Evolutionary conservation across 1,140 invertebrate species (phyloP), one percentile per base, ranked within the genome.

Genomic region (Anoplophora glabripennis): DNA sequence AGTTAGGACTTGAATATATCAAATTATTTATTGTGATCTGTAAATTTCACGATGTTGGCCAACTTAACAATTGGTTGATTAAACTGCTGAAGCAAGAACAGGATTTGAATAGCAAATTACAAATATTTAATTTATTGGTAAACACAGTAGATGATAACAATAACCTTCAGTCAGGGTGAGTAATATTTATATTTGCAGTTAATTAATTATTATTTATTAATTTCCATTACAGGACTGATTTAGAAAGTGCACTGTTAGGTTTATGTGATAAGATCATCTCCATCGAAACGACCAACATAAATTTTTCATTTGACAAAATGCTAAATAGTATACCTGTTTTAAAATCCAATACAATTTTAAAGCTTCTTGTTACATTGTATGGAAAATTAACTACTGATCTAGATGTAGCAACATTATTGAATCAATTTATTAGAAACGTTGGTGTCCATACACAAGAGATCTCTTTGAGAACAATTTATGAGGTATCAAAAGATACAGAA

Each of bases 311-410:
- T 21, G 38, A 62, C 15, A 62, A 57, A 57, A 15, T 63, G 8
- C 17, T 64, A 11, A 35, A 54, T 21, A 34, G 10, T 12, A 11
- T 64, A 7, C 63, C 63, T 0, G 10, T 12, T 8, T 35, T 61
- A 4, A 60, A 55, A 44, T 59, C 47, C n/a, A 9, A 1, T 4
- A 21, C 41, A 9, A 59, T 69, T 42, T 64, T 67, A 15, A 46
- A 59, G 45, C 64, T 64, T 52, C 12, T 69, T 15, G 35, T 67
- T 12, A 41, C 57, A 33, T 37, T 55, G 28, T 59, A 55, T 37
- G 21, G 45, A 15, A 57, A 15, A 12, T 18, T 21, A 10, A 9
- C 51, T 37, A 21, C 35, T 52, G 35, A 10, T 14, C 18, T 52
- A 36, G 49, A 57, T 53, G 35, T 62, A 49, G 18, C 17, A 8